Evolutionary conservation across 2,113 vertebrate genomes (phyloP).

Genomic region (Gallinago jamesoni): DNA sequence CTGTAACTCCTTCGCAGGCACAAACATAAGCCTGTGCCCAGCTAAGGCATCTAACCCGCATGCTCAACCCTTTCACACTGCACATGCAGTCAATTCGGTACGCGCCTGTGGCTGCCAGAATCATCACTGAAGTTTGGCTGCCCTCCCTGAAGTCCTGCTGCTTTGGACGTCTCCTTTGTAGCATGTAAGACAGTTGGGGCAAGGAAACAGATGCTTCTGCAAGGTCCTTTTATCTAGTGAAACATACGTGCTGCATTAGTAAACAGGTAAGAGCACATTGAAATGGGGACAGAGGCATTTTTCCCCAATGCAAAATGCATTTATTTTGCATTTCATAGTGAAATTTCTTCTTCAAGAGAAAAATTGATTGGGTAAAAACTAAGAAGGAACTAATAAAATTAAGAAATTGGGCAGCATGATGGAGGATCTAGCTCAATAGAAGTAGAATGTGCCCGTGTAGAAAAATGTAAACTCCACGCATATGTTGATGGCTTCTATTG

Average conservation of each 20-base stretch:
- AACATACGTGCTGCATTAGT: background rate
- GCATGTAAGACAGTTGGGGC: constrained; percentile 1
- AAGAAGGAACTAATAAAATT: background rate
- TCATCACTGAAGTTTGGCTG: constrained; percentile 45
- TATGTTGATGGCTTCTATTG: background rate
- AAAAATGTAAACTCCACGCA: background rate
- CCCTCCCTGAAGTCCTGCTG: constrained; percentile 50
- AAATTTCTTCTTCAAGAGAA: background rate
- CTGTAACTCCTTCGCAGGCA: background rate
- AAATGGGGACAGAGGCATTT: background rate
- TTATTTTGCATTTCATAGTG: background rate
- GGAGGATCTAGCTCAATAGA: background rate
- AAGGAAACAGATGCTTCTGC: constrained; percentile 47
- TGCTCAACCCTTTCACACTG: background rate
- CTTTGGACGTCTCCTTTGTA: background rate
- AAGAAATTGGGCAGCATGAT: background rate
- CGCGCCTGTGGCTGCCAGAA: constrained; percentile 15
- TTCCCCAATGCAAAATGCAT: background rate
- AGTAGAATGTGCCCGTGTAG: background rate
- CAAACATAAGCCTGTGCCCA: background rate
- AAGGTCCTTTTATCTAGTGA: constrained; percentile 17
- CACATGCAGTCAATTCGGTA: background rate
- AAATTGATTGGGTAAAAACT: background rate
- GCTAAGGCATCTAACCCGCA: background rate
- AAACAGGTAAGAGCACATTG: background rate